Conservation (phyloP, 2,797 vertebrate genomes). For the Dicrostonyx torquatus region DNA sequence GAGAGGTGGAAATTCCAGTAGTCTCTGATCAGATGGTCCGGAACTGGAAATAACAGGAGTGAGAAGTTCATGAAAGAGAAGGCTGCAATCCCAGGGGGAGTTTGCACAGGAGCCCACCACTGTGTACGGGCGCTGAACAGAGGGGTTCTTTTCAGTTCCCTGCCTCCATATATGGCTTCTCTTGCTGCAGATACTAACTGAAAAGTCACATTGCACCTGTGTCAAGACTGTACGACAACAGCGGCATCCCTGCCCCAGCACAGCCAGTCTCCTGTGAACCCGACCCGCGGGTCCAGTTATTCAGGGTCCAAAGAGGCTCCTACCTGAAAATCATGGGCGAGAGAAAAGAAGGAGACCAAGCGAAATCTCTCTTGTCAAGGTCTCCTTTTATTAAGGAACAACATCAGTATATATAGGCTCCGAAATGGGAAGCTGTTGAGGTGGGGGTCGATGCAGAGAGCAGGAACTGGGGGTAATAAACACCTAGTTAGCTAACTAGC, state of each 20-base stretch:
- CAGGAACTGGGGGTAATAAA: too few species aligned
- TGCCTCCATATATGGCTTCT: neutral
- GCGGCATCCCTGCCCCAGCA: neutral
- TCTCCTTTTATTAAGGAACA: too few species aligned
- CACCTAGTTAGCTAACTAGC: too few species aligned
- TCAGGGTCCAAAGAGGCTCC: too few species aligned
- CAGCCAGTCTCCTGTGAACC: neutral
- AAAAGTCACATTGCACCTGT: neutral
- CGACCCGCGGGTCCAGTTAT: too few species aligned
- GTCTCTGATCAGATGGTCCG: constrained; percentile 77
- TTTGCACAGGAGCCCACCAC: constrained; percentile 21
- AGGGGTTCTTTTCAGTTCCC: neutral
- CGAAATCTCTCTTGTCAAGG: too few species aligned
- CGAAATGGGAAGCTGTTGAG: too few species aligned
- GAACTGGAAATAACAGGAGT: constrained; percentile 81
- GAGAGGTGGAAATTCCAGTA: constrained; percentile 76
- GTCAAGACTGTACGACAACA: neutral
- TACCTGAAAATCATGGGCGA: too few species aligned
- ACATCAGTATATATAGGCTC: too few species aligned
- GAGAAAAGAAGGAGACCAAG: too few species aligned
- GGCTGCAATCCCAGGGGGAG: constrained; percentile 59
- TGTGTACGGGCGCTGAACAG: neutral
- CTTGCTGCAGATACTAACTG: neutral
- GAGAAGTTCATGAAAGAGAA: constrained; percentile 80
- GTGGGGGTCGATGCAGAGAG: too few species aligned